Evolutionary conservation across 2,113 vertebrate genomes (phyloP).

Genomic region (Xiphias gladius): DNA sequence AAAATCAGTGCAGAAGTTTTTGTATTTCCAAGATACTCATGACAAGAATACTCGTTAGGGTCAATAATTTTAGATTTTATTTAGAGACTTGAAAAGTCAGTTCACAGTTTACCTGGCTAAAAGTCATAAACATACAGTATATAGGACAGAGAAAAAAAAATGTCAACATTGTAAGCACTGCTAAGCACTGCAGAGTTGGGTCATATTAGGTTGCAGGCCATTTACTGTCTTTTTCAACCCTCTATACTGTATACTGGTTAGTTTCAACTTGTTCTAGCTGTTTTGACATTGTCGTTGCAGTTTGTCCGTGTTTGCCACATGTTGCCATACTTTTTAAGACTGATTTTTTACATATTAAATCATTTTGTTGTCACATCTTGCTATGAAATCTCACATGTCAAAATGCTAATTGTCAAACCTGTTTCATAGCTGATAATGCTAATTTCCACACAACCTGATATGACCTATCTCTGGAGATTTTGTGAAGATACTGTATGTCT

Average conservation of each 20-base stretch:
- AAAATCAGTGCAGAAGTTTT: conserved; percentile 3
- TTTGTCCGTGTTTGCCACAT: not conserved
- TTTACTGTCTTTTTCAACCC: not conserved
- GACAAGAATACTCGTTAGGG: not conserved
- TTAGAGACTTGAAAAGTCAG: not conserved
- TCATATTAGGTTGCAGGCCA: not conserved
- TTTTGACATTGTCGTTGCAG: not conserved
- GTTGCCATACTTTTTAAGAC: not conserved
- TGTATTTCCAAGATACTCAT: conserved; percentile 21
- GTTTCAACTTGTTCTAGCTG: not conserved
- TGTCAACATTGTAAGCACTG: not conserved
- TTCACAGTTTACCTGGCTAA: conserved; percentile 1
- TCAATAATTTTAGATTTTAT: conserved; percentile 17
- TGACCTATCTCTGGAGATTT: conserved; percentile 1
- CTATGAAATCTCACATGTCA: not conserved
- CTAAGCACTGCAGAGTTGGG: not conserved
- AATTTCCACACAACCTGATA: not conserved
- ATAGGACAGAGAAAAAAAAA: not conserved
- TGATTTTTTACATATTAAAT: not conserved
- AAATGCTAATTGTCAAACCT: not conserved
- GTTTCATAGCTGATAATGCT: conserved; percentile 7
- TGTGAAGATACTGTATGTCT: not conserved
- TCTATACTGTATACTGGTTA: not conserved
- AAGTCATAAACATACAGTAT: not conserved
- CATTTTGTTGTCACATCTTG: not conserved